Conservation (phyloP, 2,113 vertebrate genomes). For the Corynorhinus townsendii region DNA sequence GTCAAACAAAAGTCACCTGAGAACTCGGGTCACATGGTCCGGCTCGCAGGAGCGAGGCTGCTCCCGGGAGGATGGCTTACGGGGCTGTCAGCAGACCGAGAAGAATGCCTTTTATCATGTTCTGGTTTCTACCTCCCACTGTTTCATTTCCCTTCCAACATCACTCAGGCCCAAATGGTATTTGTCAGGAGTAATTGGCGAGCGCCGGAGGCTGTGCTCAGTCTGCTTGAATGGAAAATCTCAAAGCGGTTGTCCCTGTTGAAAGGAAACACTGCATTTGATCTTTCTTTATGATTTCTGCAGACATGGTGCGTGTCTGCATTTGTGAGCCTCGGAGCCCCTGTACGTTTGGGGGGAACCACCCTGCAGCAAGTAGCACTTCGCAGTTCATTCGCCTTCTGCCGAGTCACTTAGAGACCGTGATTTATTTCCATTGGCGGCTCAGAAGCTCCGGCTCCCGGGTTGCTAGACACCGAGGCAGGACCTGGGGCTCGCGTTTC, state of each 20-base stretch:
- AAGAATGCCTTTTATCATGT: slow-evolving; percentile 81
- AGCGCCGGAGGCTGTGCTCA: slow-evolving; percentile 76
- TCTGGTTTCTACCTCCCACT: slow-evolving; percentile 60
- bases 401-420: neutral
- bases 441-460: neutral
- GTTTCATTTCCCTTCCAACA: slow-evolving; percentile 79
- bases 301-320: slow-evolving; percentile 81
- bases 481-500: slow-evolving; percentile 39
- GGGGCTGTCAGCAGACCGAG: slow-evolving; percentile 73
- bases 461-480: slow-evolving; percentile 30
- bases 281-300: slow-evolving; percentile 79
- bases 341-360: slow-evolving; percentile 37
- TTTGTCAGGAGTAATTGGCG: slow-evolving; percentile 82
- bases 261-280: slow-evolving; percentile 84
- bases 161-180: slow-evolving; percentile 80
- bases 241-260: slow-evolving; percentile 78
- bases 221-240: slow-evolving; percentile 78
- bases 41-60: no score
- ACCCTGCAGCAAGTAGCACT: slow-evolving; percentile 72
- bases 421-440: slow-evolving; percentile 69
- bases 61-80: slow-evolving; percentile 40
- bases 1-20: slow-evolving; percentile 75
- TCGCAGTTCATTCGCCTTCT: slow-evolving; percentile 63
- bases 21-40: slow-evolving; percentile 44
- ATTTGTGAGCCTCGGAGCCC: slow-evolving; percentile 75